These are phyloP conservation scores for Cyclargus thomasi DNA, from an alignment of 1,140 invertebrate genomes.

Conservation along the genomic window DNA sequence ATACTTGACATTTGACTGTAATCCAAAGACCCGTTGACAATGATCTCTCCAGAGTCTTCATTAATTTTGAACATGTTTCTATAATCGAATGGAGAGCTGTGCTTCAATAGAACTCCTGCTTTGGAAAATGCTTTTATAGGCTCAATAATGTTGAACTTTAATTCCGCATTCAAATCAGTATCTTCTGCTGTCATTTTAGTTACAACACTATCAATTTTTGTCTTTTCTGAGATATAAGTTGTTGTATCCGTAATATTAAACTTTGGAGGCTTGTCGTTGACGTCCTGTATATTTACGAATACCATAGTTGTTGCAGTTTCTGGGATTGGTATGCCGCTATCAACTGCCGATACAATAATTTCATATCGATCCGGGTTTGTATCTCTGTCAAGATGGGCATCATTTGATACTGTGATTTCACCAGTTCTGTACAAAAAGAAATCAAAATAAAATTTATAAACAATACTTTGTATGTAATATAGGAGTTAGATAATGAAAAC, in stretches of 20 bases:
- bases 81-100: slow-evolving; percentile 78
- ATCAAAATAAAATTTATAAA: background rate
- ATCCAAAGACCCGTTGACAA: slow-evolving; percentile 82
- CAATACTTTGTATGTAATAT: background rate
- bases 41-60: slow-evolving; percentile 81
- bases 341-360: slow-evolving; percentile 83
- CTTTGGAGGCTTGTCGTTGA: slow-evolving; percentile 88
- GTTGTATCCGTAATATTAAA: slow-evolving; percentile 80
- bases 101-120: slow-evolving; percentile 81
- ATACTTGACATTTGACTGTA: slow-evolving; percentile 88
- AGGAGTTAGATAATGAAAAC: too few species aligned
- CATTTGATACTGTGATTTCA: slow-evolving; percentile 82
- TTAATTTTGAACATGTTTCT: slow-evolving; percentile 83
- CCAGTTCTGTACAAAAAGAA: slow-evolving; percentile 76
- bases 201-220: slow-evolving; percentile 79
- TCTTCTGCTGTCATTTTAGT: slow-evolving; percentile 81
- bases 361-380: slow-evolving; percentile 80
- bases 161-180: slow-evolving; percentile 80
- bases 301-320: slow-evolving; percentile 86
- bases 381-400: slow-evolving; percentile 84
- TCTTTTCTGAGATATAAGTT: slow-evolving; percentile 82
- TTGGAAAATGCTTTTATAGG: slow-evolving; percentile 84
- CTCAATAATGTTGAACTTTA: slow-evolving; percentile 82
- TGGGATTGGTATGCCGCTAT: slow-evolving; percentile 82
- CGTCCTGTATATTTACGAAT: slow-evolving; percentile 83